Conservation (phyloP, 1,140 invertebrate species). For the Camponotus pennsylvanicus region DNA sequence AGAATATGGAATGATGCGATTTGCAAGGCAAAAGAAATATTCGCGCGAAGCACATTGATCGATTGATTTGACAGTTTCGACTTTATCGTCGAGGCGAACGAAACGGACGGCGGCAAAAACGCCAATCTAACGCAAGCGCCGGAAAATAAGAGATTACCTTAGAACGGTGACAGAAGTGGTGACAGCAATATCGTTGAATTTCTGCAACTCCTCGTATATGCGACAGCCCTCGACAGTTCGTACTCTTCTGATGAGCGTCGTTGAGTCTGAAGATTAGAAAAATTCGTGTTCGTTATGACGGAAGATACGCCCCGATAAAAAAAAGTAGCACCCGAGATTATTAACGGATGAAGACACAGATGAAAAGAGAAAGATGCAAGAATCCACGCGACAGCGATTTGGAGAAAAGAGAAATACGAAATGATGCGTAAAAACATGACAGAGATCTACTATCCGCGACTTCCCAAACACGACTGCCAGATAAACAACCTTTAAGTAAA, state of each 20-base stretch:
- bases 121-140: conserved; percentile 1
- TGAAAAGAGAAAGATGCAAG: not conserved
- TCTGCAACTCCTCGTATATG: not conserved
- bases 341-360: conserved; percentile 35
- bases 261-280: conserved; percentile 61
- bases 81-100: conserved; percentile 18
- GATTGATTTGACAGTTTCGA: conserved; percentile 31
- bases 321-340: conserved; percentile 42
- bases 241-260: not conserved
- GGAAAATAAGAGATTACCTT: conserved; percentile 31
- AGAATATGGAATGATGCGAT: not conserved
- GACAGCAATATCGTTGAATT: conserved; percentile 62
- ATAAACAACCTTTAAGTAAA: not conserved
- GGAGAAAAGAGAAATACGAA: conserved; percentile 2
- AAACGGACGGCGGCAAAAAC: conserved; percentile 20
- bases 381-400: not conserved
- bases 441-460: not conserved
- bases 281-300: not conserved
- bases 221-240: not conserved
- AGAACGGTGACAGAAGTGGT: not conserved
- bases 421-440: not conserved
- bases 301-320: not conserved
- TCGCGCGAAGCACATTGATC: not conserved
- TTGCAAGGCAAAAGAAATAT: conserved; percentile 3
- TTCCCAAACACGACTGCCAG: not conserved